Evolutionary conservation across 2,888 invertebrate genomes (phyloP).

Genomic region (Bellardia bayeri): DNA sequence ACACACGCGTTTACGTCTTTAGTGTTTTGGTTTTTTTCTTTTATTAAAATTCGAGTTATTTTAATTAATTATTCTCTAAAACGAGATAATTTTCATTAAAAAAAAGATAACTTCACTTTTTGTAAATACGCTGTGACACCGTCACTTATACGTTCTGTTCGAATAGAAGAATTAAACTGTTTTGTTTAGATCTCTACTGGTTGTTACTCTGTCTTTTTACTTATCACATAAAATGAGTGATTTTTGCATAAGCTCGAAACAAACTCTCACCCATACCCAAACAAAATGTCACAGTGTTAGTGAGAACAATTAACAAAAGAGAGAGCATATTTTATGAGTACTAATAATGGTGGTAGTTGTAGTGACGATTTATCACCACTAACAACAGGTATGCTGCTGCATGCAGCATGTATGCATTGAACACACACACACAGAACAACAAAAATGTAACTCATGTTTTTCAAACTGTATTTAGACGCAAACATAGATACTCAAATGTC

Average conservation of each 20-base stretch:
- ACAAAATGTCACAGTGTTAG: slow-evolving; percentile 46
- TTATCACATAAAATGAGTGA: slow-evolving; percentile 68
- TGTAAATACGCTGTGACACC: slow-evolving; percentile 79
- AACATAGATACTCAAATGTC: background rate
- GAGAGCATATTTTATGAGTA: slow-evolving; percentile 18
- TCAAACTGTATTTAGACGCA: slow-evolving; percentile 5
- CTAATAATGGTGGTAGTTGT: slow-evolving; percentile 39
- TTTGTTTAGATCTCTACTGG: slow-evolving; percentile 72
- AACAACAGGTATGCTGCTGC: slow-evolving; percentile 67
- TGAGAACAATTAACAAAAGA: slow-evolving; percentile 37
- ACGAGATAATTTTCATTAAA: slow-evolving; percentile 66
- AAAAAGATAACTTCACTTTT: slow-evolving; percentile 69
- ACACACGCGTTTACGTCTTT: slow-evolving; percentile 54
- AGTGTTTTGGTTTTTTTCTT: slow-evolving; percentile 42
- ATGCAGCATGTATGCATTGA: slow-evolving; percentile 48
- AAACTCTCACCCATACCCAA: slow-evolving; percentile 60
- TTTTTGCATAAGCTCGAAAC: slow-evolving; percentile 40
- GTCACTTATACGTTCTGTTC: slow-evolving; percentile 82
- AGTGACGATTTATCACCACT: slow-evolving; percentile 51
- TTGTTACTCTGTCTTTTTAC: slow-evolving; percentile 64
- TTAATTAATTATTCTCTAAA: slow-evolving; percentile 72
- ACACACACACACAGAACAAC: slow-evolving; percentile 19
- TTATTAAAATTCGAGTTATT: slow-evolving; percentile 61
- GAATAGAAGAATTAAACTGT: slow-evolving; percentile 81
- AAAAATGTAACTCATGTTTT: slow-evolving; percentile 48